phyloP scores from a whole-genome alignment of 2,797 vertebrate genomes.

The Lindbergichthys nudifrons region DNA sequence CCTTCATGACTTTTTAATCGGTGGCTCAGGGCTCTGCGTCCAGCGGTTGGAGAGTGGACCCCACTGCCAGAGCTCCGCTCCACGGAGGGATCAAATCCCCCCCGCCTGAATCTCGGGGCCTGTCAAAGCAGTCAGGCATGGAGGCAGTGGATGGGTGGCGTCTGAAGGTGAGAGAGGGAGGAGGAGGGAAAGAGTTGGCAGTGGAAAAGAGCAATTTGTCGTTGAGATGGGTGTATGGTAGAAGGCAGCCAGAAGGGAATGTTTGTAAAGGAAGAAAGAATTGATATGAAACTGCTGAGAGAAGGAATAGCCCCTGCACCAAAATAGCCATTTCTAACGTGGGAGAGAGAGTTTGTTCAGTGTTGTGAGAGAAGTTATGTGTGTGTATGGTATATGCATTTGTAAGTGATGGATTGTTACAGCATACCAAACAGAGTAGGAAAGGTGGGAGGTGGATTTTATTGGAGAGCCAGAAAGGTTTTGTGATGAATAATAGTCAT shows the following conservation, averaged over 20 bases:
- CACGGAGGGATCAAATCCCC: conserved; percentile 76
- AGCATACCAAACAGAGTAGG: conserved; percentile 79
- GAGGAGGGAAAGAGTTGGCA: conserved; percentile 58
- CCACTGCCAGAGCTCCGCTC: conserved; percentile 59
- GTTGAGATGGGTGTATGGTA: conserved; percentile 56
- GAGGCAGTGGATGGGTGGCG: conserved; percentile 72
- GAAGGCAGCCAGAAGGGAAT: conserved; percentile 66
- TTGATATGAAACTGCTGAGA: conserved; percentile 74
- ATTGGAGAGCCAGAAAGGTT: conserved; percentile 79
- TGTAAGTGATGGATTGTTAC: conserved; percentile 79
- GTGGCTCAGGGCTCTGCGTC: conserved; percentile 80
- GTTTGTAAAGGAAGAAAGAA: conserved; percentile 72
- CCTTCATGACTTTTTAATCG: conserved; percentile 89
- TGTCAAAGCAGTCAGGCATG: conserved; percentile 82
- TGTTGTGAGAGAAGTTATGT: conserved; percentile 66
- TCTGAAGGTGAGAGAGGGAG: conserved; percentile 69
- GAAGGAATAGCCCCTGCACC: conserved; percentile 68
- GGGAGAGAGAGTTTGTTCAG: conserved; percentile 73
- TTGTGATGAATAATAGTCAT: conserved; percentile 84
- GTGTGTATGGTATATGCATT: conserved; percentile 50
- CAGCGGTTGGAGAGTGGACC: conserved; percentile 78
- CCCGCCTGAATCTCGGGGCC: conserved; percentile 57
- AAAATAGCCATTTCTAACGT: conserved; percentile 76
- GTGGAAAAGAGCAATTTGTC: conserved; percentile 66
- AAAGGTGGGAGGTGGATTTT: conserved; percentile 80